These are phyloP conservation scores for Psilopsiagon aymara DNA, from an alignment of 2,113 vertebrate species.

Conservation along the genomic window DNA sequence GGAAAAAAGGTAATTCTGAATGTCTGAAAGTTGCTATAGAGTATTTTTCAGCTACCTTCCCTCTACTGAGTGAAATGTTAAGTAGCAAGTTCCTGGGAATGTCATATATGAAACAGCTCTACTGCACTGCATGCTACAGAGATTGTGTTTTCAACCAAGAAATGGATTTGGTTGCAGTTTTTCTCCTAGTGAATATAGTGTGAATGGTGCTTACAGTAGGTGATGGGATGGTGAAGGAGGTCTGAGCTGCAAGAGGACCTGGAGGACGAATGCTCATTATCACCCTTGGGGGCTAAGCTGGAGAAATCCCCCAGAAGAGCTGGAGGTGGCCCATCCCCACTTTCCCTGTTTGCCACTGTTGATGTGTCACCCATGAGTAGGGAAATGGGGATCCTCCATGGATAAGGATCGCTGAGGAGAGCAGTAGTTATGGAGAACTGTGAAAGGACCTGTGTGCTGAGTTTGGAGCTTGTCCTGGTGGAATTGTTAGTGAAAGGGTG, in stretches of 20 bases:
- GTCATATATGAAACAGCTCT: neutral
- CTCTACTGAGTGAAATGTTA: neutral
- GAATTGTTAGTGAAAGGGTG: neutral
- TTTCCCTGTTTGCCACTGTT: neutral
- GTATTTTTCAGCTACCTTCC: neutral
- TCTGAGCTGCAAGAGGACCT: neutral
- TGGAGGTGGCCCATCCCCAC: too few relatives aligned
- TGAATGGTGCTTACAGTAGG: neutral
- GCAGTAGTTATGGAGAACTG: rapidly evolving
- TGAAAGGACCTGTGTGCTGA: neutral
- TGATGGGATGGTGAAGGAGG: neutral
- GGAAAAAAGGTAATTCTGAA: neutral
- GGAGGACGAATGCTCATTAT: neutral
- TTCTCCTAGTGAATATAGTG: neutral
- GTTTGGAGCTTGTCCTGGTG: neutral
- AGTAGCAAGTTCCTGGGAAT: neutral
- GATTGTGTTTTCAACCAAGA: neutral
- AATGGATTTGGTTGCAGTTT: neutral
- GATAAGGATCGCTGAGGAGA: neutral
- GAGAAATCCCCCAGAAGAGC: neutral
- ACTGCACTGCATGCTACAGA: neutral
- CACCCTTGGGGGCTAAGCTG: neutral
- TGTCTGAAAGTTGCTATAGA: neutral
- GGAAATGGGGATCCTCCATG: rapidly evolving
- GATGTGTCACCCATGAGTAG: rapidly evolving